Evolutionary conservation across 1,140 invertebrate species (phyloP), one percentile per base, ranked within the genome.

Genomic region (Bombus pascuorum): DNA sequence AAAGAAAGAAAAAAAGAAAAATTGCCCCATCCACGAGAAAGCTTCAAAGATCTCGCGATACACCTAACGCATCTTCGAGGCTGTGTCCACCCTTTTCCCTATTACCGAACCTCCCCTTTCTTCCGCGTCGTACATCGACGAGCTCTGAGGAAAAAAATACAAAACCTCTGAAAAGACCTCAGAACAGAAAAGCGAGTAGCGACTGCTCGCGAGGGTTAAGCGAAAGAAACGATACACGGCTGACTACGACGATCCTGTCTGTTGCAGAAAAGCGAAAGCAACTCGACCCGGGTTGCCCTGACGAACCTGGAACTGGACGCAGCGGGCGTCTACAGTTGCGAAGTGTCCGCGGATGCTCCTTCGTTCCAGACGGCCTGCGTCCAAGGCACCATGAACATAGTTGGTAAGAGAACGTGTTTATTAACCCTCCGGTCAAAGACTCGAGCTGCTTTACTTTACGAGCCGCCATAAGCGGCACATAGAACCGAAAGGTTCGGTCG

Each of bases 271-370:
- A 94, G 94, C 84, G 93, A 95, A 82, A 97, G 96, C 90, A 96
- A 96, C 92, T 96, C 96, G 88, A 97, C 96, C 81, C 96, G 96
- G 90, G 96, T 97, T 80, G 95, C 96, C 57, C 93, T 97, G 74
- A 95, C 95, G 87, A 94, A 96, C 84, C 95, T 97, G 65, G 95
- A 96, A 88, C 93, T 96, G 85, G 96, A 96, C 78, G 96, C 97
- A 57, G 96, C 96, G 76, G 97, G 97, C 0, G 95, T 95, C 80
- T 98, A 97, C 94, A 97, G 96, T 86, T 98, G 98, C 94, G 98
- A 98, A 95, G 97, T 98, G 83, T 98, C 97, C 2, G 97, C 97
- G 2, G 98, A 98, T 93, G 97, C 97, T 25, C 98, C 98, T 3
- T 97, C 97, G 68, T 98, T 98, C 94, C 97, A 97, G 93, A 98